Percentiles rank a stretch among this genome's conserved stretches.
phyloP scores from a whole-genome alignment of 2,888 invertebrate genomes.

The Glaucopsyche alexis region DNA sequence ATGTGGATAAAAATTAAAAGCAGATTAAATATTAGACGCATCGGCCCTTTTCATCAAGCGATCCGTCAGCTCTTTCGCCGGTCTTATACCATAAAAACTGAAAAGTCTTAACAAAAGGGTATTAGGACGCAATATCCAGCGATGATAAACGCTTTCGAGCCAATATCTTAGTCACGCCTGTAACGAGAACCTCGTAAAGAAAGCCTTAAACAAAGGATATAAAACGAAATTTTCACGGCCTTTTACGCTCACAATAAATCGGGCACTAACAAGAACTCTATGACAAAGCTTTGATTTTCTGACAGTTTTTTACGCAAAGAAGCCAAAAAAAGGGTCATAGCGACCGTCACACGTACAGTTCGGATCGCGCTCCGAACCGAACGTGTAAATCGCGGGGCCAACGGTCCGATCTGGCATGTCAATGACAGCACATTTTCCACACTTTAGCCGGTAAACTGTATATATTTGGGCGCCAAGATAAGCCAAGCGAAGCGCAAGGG shows the following conservation, averaged over 20 bases:
- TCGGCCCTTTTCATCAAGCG: no score
- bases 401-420: no score
- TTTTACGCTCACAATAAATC: conserved; percentile 4
- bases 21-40: no score
- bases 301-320: background rate
- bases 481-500: no score
- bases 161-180: conserved; percentile 26
- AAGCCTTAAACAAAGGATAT: conserved; percentile 27
- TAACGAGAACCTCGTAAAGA: conserved; percentile 20
- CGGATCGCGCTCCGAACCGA: no score
- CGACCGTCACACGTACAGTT: no score
- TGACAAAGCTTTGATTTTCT: background rate
- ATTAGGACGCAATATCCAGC: conserved; percentile 7
- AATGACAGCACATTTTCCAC: no score
- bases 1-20: no score
- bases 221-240: conserved; percentile 4
- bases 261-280: conserved; percentile 5
- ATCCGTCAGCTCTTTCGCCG: background rate
- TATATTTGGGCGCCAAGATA: no score
- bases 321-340: no score
- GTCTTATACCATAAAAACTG: background rate
- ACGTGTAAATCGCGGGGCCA: no score
- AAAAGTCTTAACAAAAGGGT: background rate
- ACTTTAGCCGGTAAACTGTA: no score
- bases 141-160: conserved; percentile 17